Conservation (phyloP, 2,797 vertebrate species). For the Spea hammondii region DNA sequence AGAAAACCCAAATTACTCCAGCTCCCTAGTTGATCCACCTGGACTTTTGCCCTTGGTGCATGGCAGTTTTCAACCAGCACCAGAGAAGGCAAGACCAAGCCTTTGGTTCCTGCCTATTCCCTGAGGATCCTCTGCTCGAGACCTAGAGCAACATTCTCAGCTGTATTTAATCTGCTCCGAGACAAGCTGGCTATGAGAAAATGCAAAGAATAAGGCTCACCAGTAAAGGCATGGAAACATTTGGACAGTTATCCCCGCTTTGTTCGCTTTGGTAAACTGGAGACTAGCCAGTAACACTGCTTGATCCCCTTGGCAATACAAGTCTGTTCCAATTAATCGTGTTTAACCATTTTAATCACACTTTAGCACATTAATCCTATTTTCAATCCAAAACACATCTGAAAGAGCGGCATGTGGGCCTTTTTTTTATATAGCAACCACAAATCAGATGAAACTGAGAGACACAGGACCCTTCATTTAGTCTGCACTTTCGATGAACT, state of each 20-base stretch:
- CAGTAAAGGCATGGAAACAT: conserved; percentile 80
- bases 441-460: conserved; percentile 95
- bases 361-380: conserved; percentile 99
- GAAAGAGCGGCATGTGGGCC: conserved; percentile 83
- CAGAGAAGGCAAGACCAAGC: conserved; percentile 85
- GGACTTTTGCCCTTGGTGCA: conserved; percentile 87
- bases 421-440: conserved; percentile 91
- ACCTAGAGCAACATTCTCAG: conserved; percentile 97
- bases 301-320: conserved; percentile 77
- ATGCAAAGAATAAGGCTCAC: conserved; percentile 76
- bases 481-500: conserved; percentile 96
- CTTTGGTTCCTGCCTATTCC: conserved; percentile 98
- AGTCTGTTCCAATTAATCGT: conserved; percentile 97
- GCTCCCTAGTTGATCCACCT: conserved; percentile 89
- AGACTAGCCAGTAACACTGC: conserved; percentile 80
- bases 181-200: conserved; percentile 98
- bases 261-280: conserved; percentile 89
- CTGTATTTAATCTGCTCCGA: conserved; percentile 99
- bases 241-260: conserved; percentile 85
- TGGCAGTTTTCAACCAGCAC: conserved; percentile 87
- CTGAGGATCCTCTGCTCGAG: conserved; percentile 81
- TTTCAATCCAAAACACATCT: conserved; percentile 96
- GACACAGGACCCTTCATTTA: conserved; percentile 76
- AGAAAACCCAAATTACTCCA: conserved; percentile 86
- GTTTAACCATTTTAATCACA: conserved; percentile 99